A percentile compares a stretch with the other conserved stretches of the same genome.
These are phyloP conservation scores for Miichthys miiuy DNA, from an alignment of 2,797 vertebrate genomes.

Conservation along the genomic window DNA sequence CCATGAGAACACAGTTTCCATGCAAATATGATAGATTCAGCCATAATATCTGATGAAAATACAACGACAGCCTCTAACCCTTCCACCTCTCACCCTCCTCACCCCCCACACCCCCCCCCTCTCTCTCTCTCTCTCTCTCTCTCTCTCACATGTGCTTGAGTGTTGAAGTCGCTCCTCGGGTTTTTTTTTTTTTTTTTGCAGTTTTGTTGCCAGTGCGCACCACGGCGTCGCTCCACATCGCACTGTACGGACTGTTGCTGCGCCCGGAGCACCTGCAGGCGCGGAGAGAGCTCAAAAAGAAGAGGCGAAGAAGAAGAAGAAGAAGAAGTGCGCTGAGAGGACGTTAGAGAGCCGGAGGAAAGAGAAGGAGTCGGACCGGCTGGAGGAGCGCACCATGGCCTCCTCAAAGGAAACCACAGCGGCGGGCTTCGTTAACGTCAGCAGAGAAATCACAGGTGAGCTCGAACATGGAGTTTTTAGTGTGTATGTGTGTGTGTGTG, in stretches of 20 bases:
- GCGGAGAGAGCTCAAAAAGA: slow-evolving; percentile 11
- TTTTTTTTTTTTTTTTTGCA: background rate
- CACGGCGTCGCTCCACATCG: slow-evolving; percentile 54
- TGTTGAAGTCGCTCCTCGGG: slow-evolving; percentile 64
- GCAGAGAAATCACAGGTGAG: slow-evolving; percentile 86
- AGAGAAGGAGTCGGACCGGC: slow-evolving; percentile 48
- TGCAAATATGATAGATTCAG: background rate
- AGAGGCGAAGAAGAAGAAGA: background rate
- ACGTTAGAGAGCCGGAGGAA: background rate
- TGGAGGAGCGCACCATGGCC: slow-evolving; percentile 80
- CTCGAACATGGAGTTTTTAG: slow-evolving; percentile 30
- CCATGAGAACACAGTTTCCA: background rate
- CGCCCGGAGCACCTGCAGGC: slow-evolving; percentile 63
- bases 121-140: slow-evolving; percentile 26
- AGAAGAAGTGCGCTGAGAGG: slow-evolving; percentile 10
- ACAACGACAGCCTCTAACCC: slow-evolving; percentile 12
- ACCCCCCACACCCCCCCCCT: slow-evolving; percentile 17
- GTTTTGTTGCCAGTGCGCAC: slow-evolving; percentile 62
- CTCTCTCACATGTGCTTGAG: slow-evolving; percentile 42
- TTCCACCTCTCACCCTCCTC: background rate
- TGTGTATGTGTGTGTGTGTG: slow-evolving; percentile 4
- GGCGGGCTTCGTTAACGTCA: slow-evolving; percentile 78
- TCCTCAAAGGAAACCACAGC: slow-evolving; percentile 80
- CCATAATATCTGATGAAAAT: background rate
- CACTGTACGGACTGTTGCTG: slow-evolving; percentile 63